Percentiles rank a stretch among this genome's conserved stretches.
phyloP scores from a whole-genome alignment of 1,140 invertebrate genomes.

The Archivesica marissinica region DNA sequence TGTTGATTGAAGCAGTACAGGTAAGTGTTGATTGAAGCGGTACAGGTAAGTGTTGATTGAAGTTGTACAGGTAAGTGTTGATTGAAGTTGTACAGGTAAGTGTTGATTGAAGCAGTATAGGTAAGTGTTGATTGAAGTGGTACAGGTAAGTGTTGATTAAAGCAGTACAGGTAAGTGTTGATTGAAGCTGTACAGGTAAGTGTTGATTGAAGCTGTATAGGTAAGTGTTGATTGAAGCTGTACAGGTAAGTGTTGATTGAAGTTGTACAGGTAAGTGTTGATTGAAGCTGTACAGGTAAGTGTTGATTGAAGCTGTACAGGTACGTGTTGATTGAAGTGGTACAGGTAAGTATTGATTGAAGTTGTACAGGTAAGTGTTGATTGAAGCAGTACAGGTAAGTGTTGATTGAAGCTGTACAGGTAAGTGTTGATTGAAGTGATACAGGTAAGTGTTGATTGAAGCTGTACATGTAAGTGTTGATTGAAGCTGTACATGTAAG shows the following conservation, averaged over 20 bases:
- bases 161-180: background rate
- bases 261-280: constrained; percentile 48
- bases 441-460: background rate
- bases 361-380: constrained; percentile 59
- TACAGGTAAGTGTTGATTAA: background rate
- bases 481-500: constrained; percentile 59
- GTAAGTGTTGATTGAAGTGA: background rate
- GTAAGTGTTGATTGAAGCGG: background rate
- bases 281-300: constrained; percentile 59
- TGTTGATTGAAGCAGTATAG: background rate
- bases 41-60: background rate
- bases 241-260: background rate
- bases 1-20: background rate
- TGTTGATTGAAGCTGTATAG: background rate
- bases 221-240: background rate
- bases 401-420: background rate
- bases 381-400: constrained; percentile 59
- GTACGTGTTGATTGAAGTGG: background rate
- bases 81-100: no score
- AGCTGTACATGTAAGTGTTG: constrained; percentile 59
- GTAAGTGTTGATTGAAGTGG: background rate
- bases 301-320: background rate
- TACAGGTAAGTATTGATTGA: background rate
- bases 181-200: background rate
- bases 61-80: background rate